Evolutionary conservation across 2,113 vertebrate species (phyloP).

Genomic region (Donacobius atricapilla): DNA sequence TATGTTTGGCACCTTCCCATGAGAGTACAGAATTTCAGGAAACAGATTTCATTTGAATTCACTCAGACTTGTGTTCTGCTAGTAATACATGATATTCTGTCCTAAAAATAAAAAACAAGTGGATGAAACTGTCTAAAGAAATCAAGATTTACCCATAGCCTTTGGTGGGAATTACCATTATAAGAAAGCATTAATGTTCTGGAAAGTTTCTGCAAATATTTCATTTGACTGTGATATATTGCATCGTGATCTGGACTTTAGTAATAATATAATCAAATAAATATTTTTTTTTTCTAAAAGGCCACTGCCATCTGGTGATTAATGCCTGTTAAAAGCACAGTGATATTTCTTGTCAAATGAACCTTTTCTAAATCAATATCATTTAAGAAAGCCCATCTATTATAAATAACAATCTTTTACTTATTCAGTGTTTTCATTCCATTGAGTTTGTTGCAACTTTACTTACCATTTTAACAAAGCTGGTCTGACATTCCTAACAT

Average conservation of each 20-base stretch:
- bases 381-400: constrained; percentile 8
- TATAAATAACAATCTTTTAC: constrained; percentile 34
- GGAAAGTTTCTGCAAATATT: neutral
- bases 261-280: neutral
- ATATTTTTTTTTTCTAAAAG: neutral
- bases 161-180: neutral
- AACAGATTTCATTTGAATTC: neutral
- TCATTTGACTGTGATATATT: neutral
- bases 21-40: neutral
- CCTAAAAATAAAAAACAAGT: neutral
- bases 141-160: neutral
- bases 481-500: neutral
- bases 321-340: neutral
- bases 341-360: constrained; percentile 17
- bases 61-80: neutral
- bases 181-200: neutral
- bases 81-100: neutral
- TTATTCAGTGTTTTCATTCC: constrained; percentile 32
- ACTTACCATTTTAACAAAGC: constrained; percentile 1
- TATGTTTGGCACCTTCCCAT: neutral
- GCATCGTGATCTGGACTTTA: neutral
- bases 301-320: neutral
- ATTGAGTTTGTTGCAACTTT: constrained; percentile 23
- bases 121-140: neutral
- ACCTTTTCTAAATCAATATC: constrained; percentile 19